Evolutionary conservation across 2,888 invertebrate species (phyloP).

Genomic region (Drosophila basisetae): DNA sequence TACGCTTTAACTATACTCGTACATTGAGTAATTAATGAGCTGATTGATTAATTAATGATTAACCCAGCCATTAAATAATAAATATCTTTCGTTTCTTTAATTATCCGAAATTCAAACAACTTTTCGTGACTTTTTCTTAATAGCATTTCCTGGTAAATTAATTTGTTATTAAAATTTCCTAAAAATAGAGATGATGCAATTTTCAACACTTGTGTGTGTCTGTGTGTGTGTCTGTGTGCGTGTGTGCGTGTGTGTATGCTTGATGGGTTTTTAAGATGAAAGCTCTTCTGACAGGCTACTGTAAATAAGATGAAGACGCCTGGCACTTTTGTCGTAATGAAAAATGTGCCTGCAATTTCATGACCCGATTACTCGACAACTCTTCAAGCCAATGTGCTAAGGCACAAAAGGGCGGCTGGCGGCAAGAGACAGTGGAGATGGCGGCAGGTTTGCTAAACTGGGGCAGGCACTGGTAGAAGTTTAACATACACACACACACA

Average conservation of each 20-base stretch:
- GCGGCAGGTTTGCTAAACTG: slow-evolving; percentile 29
- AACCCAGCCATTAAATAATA: too few relatives aligned
- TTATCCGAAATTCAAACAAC: background rate
- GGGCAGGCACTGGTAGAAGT: slow-evolving; percentile 52
- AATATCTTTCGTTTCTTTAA: background rate
- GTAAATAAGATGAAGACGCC: slow-evolving; percentile 38
- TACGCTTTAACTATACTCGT: background rate
- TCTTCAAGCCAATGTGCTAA: slow-evolving; percentile 43
- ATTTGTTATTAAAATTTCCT: slow-evolving; percentile 6
- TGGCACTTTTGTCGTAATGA: slow-evolving; percentile 54
- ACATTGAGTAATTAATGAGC: background rate
- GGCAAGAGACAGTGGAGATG: background rate
- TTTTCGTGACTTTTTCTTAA: background rate
- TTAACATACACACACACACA: slow-evolving; percentile 22
- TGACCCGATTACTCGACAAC: slow-evolving; percentile 73
- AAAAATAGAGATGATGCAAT: slow-evolving; percentile 2
- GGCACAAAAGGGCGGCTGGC: background rate
- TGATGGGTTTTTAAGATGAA: slow-evolving; percentile 30
- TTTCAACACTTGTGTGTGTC: background rate
- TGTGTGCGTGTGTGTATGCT: background rate
- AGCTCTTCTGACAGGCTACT: slow-evolving; percentile 29
- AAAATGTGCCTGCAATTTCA: slow-evolving; percentile 64
- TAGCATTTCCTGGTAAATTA: background rate
- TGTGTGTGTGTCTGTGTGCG: background rate
- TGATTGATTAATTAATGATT: background rate